phyloP scores from a whole-genome alignment of 2,797 vertebrate species.

The Catostomus latipinnis region DNA sequence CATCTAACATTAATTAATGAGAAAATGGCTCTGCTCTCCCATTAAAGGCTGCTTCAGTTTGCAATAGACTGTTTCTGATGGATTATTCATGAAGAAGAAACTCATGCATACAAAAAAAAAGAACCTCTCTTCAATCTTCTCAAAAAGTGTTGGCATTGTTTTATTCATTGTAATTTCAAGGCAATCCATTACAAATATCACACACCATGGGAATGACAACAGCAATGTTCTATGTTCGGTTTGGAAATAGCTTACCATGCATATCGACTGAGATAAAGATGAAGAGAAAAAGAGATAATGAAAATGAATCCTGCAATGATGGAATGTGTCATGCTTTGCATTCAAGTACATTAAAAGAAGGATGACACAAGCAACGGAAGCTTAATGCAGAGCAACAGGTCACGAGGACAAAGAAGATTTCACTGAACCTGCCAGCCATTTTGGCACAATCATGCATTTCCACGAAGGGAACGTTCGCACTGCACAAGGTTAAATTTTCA shows the following conservation, averaged over 20 bases:
- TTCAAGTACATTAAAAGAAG: not conserved
- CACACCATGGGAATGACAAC: conserved; percentile 80
- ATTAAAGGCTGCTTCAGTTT: conserved; percentile 28
- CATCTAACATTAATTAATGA: conserved; percentile 40
- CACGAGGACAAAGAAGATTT: conserved; percentile 63
- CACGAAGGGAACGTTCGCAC: conserved; percentile 39
- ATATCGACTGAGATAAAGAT: conserved; percentile 72
- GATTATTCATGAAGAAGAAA: conserved; percentile 37
- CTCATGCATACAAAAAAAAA: conserved; percentile 50
- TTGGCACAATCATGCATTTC: conserved; percentile 78
- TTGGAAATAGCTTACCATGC: conserved; percentile 82
- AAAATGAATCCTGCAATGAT: conserved; percentile 33
- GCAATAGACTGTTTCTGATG: conserved; percentile 30
- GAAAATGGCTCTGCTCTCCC: conserved; percentile 14
- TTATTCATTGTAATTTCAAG: conserved; percentile 82
- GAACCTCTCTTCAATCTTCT: conserved; percentile 47
- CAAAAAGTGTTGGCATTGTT: conserved; percentile 75
- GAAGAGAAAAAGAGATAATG: conserved; percentile 30
- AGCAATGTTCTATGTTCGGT: conserved; percentile 78
- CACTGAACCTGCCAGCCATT: conserved; percentile 63
- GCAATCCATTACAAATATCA: conserved; percentile 87
- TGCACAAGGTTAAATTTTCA: conserved; percentile 37
- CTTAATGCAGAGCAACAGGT: conserved; percentile 28
- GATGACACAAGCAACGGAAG: conserved; percentile 9
- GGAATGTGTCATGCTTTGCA: conserved; percentile 44